Conservation (phyloP, 2,888 invertebrate species). For the Stomorhina lunata region DNA sequence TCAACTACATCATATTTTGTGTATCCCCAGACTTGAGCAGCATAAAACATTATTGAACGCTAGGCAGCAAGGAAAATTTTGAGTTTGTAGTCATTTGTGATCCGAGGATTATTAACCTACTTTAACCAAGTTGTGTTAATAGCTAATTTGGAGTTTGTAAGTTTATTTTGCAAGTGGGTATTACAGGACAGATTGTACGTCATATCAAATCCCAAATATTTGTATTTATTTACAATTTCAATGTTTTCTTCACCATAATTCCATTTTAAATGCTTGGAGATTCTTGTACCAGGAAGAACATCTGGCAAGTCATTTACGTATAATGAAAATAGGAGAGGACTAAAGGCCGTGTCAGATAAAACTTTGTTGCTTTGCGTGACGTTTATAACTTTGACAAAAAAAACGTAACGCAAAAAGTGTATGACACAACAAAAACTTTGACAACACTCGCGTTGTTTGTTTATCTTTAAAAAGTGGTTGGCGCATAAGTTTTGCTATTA, state of each 20-base stretch:
- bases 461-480: no score
- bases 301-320: no score
- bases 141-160: neutral
- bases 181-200: neutral
- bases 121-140: neutral
- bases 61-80: neutral
- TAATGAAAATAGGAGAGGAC: no score
- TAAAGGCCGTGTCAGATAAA: no score
- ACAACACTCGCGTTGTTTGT: no score
- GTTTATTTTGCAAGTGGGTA: neutral
- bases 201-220: neutral
- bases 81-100: neutral
- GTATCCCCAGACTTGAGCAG: neutral
- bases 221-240: neutral
- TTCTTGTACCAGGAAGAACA: no score
- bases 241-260: neutral
- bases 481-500: no score
- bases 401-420: no score
- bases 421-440: no score
- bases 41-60: neutral
- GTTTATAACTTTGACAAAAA: no score
- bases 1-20: neutral
- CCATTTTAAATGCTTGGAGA: neutral
- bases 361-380: no score
- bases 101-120: neutral